Base-by-base conservation (phyloP, 1,140 invertebrate species). In the Belonocnema kinseyi region DNA sequence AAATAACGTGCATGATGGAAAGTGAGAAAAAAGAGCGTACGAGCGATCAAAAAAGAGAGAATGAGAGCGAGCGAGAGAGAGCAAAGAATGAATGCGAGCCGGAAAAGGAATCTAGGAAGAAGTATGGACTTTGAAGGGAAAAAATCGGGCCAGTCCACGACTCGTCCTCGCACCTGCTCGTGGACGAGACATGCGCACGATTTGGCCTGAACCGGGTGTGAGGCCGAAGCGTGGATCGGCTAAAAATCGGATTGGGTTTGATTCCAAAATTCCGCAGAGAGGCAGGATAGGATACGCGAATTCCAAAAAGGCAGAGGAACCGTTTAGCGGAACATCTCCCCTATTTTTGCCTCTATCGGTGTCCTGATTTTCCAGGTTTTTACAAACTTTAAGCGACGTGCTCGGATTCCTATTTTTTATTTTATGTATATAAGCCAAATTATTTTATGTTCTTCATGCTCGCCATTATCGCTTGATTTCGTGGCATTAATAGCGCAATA, bases 1-100 rank as follows among this genome's bases (percentile, higher is more conserved):
- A 74, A 52, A 53, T 77, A 50, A 66, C 74, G 54, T 66, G 71
- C 71, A 13, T 70, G 76, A 26, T 33, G 77, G 51, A 53, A 72
- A 11, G n/a, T 40, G 40, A 70, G 40, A 61, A 50, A 73, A 13
- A 70, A 77, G 54, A 73, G 76, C 33, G 61, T 53, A 53, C 53
- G 19, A 58, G 71, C 70, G 58, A 77, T 76, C 21, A 77, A 74
- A 72, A 71, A 54, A 73, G 66, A 26, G 40, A 70, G 66, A 70
- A 40, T 54, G 74, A 75, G 74, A 66, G 54, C 16, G 58, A 76
- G 50, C 56, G 46, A 75, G 73, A 58, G 19, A 66, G 14, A 66
- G 50, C 40, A 54, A n/a, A 19, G 61, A 66, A 26, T 75, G 71
- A 40, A 75, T 79, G 73, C 26, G 46, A 26, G 75, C 74, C 52